A percentile compares a stretch with the other conserved stretches of the same genome.
Conservation (phyloP, 2,113 vertebrate species). For the Rhipidura dahli region DNA sequence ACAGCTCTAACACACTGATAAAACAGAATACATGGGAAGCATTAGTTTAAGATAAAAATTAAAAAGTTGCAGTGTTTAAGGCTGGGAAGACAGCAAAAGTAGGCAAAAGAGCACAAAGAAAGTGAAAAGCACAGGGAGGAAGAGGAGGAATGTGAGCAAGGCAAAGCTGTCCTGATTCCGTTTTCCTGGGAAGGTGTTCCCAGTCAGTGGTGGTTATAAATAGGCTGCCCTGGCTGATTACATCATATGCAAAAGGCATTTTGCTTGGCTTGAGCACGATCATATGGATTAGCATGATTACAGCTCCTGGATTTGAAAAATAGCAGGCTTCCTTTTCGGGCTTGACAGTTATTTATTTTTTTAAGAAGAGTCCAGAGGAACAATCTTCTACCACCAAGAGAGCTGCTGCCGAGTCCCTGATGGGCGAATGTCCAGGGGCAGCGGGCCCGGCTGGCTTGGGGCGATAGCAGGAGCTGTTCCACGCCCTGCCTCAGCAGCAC, state of each 20-base stretch:
- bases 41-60: background rate
- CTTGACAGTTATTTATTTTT: constrained; percentile 51
- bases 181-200: constrained; percentile 1
- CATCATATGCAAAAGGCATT: constrained; percentile 26
- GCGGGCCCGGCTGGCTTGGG: background rate
- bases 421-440: background rate
- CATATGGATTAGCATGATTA: constrained; percentile 47
- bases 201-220: background rate
- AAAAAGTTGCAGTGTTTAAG: background rate
- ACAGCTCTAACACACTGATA: background rate
- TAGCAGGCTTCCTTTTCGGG: constrained; percentile 46
- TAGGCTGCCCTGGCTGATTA: background rate
- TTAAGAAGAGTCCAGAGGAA: constrained; percentile 21
- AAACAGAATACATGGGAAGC: background rate
- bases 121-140: background rate
- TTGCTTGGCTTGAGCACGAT: constrained; percentile 5
- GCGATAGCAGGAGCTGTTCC: background rate
- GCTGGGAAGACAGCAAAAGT: background rate
- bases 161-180: background rate
- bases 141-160: background rate
- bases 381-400: constrained; percentile 19
- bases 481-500: background rate
- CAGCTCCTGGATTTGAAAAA: constrained; percentile 48
- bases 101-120: background rate
- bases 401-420: background rate